Evolutionary conservation across 2,888 invertebrate species (phyloP), one percentile per base, ranked within the genome.

Genomic region (Pheosia gnoma): DNA sequence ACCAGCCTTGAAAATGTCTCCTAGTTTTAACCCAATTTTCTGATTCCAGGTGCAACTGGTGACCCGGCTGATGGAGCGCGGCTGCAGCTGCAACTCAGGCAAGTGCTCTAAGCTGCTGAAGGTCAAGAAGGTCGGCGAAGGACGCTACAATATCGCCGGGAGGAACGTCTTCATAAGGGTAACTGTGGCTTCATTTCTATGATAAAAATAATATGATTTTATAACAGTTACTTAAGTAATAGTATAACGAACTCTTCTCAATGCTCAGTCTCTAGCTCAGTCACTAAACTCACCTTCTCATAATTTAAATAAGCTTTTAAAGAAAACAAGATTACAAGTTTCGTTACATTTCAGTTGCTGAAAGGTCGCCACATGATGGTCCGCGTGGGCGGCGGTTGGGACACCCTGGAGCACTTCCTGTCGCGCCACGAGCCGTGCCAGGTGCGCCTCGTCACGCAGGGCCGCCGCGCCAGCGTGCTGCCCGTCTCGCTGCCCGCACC

Each of bases 361-460:
- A 97, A 98, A 88, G 98, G 97, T 59, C 95, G 96, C n/a, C 98
- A 98, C 94, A 98, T 98, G 95, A 98, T 98, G 98, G 98, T 98
- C 62, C 95, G 98, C 79, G 98, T 98, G 59, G 98, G 98, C 65
- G 98, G 98, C 71, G 98, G 98, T 70, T 98, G 98, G 98, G 98
- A 98, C 93, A 98, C 98, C 25, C 93, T 98, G 86, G 98, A 98
- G 88, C 97, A 98, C 94, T 98, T 98, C 94, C 95, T 98, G 84
- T 95, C 96, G 77, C 96, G 97, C 68, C 97, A 98, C 92, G 97
- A 97, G 88, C 97, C 98, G 54, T 97, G 97, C 89, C 96, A 97
- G 95, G 96, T 96, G 91, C 94, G 94, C 80, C 91, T 94, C 74
- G 94, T 94, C 53, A 89, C 94, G 75, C 94, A 87, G 80, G 88